Percentiles rank a stretch among this genome's conserved stretches.
Evolutionary conservation across 2,888 invertebrate species (phyloP).

Genomic region (Laothoe populi): DNA sequence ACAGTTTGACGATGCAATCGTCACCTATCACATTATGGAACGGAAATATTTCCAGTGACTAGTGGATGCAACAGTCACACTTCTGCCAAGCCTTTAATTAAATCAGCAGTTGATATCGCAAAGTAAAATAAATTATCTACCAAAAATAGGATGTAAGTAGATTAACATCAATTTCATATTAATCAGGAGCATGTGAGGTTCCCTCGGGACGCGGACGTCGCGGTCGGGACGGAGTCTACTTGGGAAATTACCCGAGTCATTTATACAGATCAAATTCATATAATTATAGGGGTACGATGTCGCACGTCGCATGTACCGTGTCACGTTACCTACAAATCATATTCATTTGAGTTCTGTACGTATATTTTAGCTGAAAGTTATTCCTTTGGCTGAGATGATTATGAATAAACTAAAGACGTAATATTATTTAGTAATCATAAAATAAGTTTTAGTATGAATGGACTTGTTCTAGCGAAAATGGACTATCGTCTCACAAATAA

Average conservation of each 20-base stretch:
- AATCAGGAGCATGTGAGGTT: constrained; percentile 16
- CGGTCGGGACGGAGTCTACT: neutral
- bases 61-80: too few species aligned
- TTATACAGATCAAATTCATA: constrained; percentile 20
- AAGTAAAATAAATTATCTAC: neutral
- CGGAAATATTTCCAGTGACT: too few species aligned
- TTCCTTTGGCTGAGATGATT: neutral
- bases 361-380: neutral
- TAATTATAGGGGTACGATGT: constrained; percentile 12
- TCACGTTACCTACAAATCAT: constrained; percentile 1
- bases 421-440: too few species aligned
- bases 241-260: constrained; percentile 14
- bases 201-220: neutral
- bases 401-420: neutral
- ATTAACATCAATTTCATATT: constrained; percentile 22
- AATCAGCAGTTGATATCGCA: neutral
- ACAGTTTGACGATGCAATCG: too few species aligned
- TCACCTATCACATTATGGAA: too few species aligned
- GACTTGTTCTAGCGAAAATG: too few species aligned
- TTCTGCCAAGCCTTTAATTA: too few species aligned
- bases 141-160: constrained; percentile 15
- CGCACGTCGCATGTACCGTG: constrained; percentile 4
- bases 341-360: constrained; percentile 4
- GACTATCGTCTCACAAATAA: too few species aligned
- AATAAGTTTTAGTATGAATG: too few species aligned